A percentile compares a stretch with the other conserved stretches of the same genome.
Conservation (phyloP, 2,888 invertebrate genomes). For the Acanthopleura granulata region DNA sequence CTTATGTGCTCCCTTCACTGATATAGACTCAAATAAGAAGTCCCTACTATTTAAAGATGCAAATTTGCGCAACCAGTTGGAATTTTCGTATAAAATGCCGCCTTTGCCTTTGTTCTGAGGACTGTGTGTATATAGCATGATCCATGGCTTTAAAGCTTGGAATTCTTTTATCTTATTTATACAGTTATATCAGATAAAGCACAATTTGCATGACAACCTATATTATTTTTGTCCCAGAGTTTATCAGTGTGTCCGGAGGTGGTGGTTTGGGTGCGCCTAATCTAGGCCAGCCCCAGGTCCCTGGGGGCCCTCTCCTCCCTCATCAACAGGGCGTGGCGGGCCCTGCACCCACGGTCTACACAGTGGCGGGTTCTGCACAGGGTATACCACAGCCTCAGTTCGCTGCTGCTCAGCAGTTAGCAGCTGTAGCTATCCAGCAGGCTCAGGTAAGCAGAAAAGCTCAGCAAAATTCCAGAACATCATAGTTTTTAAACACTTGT, state of each 20-base stretch:
- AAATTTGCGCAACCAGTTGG: no score
- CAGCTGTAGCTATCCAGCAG: conserved; percentile 42
- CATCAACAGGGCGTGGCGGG: conserved; percentile 37
- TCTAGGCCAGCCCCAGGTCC: conserved; percentile 18
- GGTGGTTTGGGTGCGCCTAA: conserved; percentile 27
- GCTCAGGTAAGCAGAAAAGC: conserved; percentile 23
- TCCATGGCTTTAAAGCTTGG: no score
- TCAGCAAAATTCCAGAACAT: no score
- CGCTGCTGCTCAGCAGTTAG: conserved; percentile 47
- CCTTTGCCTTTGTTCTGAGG: no score
- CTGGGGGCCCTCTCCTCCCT: conserved; percentile 30
- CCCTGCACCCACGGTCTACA: conserved; percentile 47
- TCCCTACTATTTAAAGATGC: no score
- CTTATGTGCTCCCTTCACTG: no score
- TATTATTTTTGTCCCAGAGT: conserved; percentile 25
- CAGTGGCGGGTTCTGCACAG: conserved; percentile 42
- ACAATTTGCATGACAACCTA: no score
- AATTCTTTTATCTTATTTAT: neutral
- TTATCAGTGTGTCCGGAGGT: conserved; percentile 25
- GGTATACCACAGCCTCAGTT: conserved; percentile 44
- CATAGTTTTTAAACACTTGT: no score
- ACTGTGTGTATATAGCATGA: no score
- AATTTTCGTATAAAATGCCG: no score
- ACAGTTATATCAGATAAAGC: neutral
- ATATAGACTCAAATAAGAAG: no score